Percentiles rank a stretch among this genome's conserved stretches.
phyloP scores from a whole-genome alignment of 30 jellyfish, hydroid and myxozoan species.

The Chrysaora quinquecirrha region DNA sequence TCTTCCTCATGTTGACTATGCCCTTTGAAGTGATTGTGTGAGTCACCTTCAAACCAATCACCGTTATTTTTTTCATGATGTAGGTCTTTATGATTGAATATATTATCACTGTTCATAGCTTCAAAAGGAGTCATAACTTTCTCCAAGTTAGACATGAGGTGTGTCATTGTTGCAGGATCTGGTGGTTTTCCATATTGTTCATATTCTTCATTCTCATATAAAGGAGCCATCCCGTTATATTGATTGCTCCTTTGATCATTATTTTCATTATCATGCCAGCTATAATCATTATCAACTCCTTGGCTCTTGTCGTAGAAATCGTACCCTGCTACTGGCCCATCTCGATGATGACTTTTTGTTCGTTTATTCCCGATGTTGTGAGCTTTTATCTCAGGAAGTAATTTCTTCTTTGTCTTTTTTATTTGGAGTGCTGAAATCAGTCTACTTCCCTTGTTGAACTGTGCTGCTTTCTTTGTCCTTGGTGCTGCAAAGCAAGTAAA shows the following conservation, averaged over 20 bases:
- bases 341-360: background rate
- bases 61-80: background rate
- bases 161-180: background rate
- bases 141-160: background rate
- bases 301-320: constrained; percentile 52
- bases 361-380: background rate
- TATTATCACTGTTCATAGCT: background rate
- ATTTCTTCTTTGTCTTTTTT: too few relatives aligned
- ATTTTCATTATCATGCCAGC: background rate
- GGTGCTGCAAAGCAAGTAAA: background rate
- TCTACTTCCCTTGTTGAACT: background rate
- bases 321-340: constrained; percentile 29
- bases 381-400: background rate
- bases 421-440: too few relatives aligned
- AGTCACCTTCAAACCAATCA: constrained; percentile 3
- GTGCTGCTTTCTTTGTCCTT: background rate
- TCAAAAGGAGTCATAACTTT: background rate
- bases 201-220: background rate
- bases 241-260: background rate
- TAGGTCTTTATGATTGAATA: background rate
- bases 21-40: too few relatives aligned
- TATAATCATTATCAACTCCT: background rate
- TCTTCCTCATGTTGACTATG: constrained; percentile 8
- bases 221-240: background rate
- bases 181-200: background rate